Conservation (phyloP, 53 echinoderm and acorn worm genomes). For the Actinopyga echinites region DNA sequence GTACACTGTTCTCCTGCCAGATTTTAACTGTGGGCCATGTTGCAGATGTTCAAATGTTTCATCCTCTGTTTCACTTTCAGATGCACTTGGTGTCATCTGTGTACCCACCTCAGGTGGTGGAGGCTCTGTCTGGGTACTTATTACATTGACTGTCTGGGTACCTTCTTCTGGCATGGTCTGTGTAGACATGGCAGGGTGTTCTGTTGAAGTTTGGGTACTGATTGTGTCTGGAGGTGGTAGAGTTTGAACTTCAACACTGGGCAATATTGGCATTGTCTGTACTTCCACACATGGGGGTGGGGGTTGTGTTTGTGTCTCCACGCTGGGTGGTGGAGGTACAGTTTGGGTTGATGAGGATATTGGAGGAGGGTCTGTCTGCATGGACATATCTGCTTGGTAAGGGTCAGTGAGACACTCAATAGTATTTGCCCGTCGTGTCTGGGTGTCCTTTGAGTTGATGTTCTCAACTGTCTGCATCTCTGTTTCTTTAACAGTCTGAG, state of each 20-base stretch:
- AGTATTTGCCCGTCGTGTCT: conserved; percentile 79
- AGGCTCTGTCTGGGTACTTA: conserved; percentile 63
- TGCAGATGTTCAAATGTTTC: conserved; percentile 84
- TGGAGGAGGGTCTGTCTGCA: conserved; percentile 88
- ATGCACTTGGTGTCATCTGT: conserved; percentile 58
- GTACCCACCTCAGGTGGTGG: conserved; percentile 63
- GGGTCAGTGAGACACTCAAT: conserved; percentile 84
- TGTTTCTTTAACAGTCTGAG: conserved; percentile 84
- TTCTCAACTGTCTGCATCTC: conserved; percentile 86
- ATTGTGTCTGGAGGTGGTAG: conserved; percentile 65
- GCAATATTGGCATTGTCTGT: conserved; percentile 55
- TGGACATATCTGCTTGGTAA: conserved; percentile 91
- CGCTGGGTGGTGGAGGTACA: conserved; percentile 65
- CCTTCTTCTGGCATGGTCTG: conserved; percentile 88
- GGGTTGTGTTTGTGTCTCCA: conserved; percentile 64
- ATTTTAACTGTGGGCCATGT: conserved; percentile 88
- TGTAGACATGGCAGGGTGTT: conserved; percentile 69
- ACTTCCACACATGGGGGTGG: conserved; percentile 62
- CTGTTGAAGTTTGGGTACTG: conserved; percentile 80
- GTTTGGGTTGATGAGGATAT: conserved; percentile 73
- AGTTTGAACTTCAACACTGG: conserved; percentile 62
- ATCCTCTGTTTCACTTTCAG: conserved; percentile 50
- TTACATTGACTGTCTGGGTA: conserved; percentile 71
- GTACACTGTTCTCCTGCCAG: conserved; percentile 90
- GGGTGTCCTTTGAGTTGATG: conserved; percentile 80